These are phyloP conservation scores for Strix uralensis DNA, from an alignment of 2,113 vertebrate genomes.

Conservation along the genomic window DNA sequence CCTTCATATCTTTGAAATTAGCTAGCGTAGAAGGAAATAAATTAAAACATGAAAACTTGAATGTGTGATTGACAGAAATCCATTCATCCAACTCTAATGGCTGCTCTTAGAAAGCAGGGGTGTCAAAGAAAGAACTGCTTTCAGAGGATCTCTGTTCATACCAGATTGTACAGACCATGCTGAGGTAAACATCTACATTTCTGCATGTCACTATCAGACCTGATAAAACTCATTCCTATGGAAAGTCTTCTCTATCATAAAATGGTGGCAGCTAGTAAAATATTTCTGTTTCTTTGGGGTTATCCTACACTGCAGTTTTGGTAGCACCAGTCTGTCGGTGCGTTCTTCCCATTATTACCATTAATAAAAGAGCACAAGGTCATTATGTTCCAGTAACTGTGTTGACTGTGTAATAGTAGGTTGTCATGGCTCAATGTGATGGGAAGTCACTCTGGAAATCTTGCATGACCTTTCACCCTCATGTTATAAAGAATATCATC, in stretches of 20 bases:
- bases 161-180: accelerated
- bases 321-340: not conserved
- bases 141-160: not conserved
- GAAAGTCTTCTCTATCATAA: not conserved
- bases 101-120: not conserved
- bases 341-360: not conserved
- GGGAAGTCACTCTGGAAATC: not conserved
- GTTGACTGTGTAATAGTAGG: not conserved
- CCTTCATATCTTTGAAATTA: not conserved
- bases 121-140: not conserved
- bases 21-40: not conserved
- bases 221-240: not conserved
- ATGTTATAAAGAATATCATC: not conserved
- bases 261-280: not conserved
- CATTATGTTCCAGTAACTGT: not conserved
- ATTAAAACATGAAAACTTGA: not conserved
- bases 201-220: not conserved
- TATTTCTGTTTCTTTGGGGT: not conserved
- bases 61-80: not conserved
- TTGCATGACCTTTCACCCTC: not conserved
- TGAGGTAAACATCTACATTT: not conserved
- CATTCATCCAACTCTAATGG: not conserved
- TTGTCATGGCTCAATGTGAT: not conserved
- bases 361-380: not conserved
- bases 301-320: not conserved